Evolutionary conservation across 2,888 invertebrate species (phyloP).

Genomic region (Sphaerophoria rueppellii): DNA sequence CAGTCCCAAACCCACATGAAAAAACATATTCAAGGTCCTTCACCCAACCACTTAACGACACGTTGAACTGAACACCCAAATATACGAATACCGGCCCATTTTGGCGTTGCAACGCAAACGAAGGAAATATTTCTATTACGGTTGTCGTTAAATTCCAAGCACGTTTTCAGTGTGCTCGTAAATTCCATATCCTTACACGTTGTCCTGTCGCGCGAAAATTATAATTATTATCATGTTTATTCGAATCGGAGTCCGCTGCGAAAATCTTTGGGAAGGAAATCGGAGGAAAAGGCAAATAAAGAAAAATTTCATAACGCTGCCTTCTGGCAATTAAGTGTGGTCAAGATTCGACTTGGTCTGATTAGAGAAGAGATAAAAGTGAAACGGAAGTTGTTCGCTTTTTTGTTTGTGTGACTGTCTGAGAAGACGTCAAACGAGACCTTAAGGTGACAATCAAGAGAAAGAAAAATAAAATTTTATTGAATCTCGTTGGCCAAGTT

Average conservation of each 20-base stretch:
- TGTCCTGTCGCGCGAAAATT: conserved; percentile 30
- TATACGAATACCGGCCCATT: neutral
- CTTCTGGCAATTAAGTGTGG: conserved; percentile 4
- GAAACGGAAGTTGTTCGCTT: neutral
- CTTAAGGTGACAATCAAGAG: neutral
- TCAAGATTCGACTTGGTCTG: conserved; percentile 1
- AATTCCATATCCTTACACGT: conserved; percentile 22
- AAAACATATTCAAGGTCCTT: neutral
- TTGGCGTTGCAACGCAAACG: neutral
- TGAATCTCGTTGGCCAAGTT: neutral
- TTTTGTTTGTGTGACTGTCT: neutral
- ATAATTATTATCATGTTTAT: conserved; percentile 20
- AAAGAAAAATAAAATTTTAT: neutral
- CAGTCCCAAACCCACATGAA: neutral
- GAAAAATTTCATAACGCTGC: neutral
- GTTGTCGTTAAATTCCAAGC: conserved; percentile 27
- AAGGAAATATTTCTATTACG: conserved; percentile 39
- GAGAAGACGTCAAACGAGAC: neutral
- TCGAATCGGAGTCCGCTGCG: conserved; percentile 12
- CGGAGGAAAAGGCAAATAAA: neutral
- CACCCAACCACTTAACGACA: neutral
- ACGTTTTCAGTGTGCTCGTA: conserved; percentile 54
- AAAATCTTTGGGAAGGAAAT: neutral
- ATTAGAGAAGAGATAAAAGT: conserved; percentile 1
- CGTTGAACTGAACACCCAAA: neutral